Base-by-base conservation (phyloP, 1,140 invertebrate species). In the Hormaphis cornu region DNA sequence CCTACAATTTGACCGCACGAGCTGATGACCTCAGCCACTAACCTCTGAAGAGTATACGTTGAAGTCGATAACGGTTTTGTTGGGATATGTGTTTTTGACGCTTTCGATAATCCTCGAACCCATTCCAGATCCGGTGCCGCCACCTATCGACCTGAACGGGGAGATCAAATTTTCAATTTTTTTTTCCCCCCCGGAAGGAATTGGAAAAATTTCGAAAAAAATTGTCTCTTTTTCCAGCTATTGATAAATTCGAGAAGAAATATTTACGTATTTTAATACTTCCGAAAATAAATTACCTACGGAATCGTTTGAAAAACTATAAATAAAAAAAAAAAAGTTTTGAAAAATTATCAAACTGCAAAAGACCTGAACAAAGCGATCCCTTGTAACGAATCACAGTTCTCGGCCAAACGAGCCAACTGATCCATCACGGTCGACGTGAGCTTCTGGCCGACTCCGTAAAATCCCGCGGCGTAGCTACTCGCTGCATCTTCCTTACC, bases 401-500 rank as follows among this genome's bases (percentile, higher is more conserved):
- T 69, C 42, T 79, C 78, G 0, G 78, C 71, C 1, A 79, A 63
- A 20, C 9, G 40, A 8, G 24, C 75, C 72, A 50, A 79, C 75
- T 61, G 77, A 72, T 53, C 81, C 79, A 54, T 78, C 30, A 26
- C 77, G 76, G 2, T 74, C 56, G 48, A 79, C 77, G 42, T 80
- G 74, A 16, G 85, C 80, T 74, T 83, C 80, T 73, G 84, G 83
- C 86, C 86, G 1, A 66, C 33, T 9, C 73, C 72, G 37, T 69
- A 70, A 72, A 90, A 89, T 44, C 92, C 92, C 18, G 91, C 80
- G 20, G 89, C 89, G 77, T 88, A 93, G 76, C 93, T 93, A 75
- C 90, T 93, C 6, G 90, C 89, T 1, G 90, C 89, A 79, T 93
- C 91, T 78, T 94, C 90, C 75, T 90, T 90, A n/a, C 89, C 89